Conservation (phyloP, 53 echinoderm and acorn worm genomes). For the Glandiceps talaboti region DNA sequence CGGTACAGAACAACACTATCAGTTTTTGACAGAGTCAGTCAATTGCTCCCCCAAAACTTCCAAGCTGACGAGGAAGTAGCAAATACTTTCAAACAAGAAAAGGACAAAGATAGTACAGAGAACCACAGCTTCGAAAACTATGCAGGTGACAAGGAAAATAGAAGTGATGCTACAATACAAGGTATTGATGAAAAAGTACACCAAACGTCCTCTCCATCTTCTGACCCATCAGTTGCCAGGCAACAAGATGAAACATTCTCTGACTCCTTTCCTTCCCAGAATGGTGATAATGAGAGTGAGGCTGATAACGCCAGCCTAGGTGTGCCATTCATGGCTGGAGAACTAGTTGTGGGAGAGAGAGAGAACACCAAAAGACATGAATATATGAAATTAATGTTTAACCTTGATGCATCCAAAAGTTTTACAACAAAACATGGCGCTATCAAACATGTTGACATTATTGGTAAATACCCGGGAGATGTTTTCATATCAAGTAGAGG, state of each 20-base stretch:
- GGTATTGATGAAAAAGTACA: neutral
- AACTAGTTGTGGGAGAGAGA: conserved; percentile 37
- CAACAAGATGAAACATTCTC: neutral
- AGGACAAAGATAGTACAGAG: neutral
- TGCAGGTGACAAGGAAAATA: neutral
- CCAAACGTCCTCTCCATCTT: neutral
- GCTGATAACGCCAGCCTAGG: neutral
- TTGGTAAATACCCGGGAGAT: conserved; percentile 46
- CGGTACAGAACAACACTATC: conserved; percentile 17
- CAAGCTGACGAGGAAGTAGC: neutral
- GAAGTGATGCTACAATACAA: neutral
- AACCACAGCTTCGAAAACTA: neutral
- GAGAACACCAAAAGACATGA: conserved; percentile 60
- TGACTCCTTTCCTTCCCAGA: neutral
- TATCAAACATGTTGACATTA: conserved; percentile 43
- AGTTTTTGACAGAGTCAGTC: conserved; percentile 32
- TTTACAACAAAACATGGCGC: conserved; percentile 59
- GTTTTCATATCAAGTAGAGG: conserved; percentile 40
- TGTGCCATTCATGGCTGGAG: conserved; percentile 42
- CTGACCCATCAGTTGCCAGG: neutral
- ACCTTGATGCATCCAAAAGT: conserved; percentile 19
- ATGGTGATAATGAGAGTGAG: neutral
- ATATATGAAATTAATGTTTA: conserved; percentile 30
- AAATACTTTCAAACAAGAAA: neutral
- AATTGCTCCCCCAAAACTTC: conserved; percentile 14